phyloP scores from a whole-genome alignment of 2,797 vertebrate genomes.

The Eupleurogrammus muticus region DNA sequence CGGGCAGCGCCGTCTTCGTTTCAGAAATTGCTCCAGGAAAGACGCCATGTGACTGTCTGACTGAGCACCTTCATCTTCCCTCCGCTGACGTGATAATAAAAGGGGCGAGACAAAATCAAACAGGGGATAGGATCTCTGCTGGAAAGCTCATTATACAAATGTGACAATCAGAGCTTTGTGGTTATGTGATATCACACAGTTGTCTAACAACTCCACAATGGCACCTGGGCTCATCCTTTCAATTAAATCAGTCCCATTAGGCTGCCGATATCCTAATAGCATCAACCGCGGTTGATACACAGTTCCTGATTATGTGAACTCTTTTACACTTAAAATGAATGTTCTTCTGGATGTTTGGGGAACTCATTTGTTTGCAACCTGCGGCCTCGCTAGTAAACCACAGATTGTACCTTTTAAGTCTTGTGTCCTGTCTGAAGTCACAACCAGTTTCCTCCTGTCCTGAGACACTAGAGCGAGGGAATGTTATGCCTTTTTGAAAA shows the following conservation, averaged over 20 bases:
- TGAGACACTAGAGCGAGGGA: neutral
- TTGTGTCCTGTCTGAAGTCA: too few species aligned
- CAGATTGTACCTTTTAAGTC: too few species aligned
- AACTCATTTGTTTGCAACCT: too few species aligned
- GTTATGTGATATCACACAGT: slow-evolving; percentile 1
- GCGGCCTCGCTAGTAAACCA: too few species aligned
- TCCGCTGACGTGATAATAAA: slow-evolving; percentile 22
- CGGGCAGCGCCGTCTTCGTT: slow-evolving; percentile 8
- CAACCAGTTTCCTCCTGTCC: neutral
- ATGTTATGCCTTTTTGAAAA: neutral
- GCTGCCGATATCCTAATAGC: too few species aligned
- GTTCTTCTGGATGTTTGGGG: too few species aligned
- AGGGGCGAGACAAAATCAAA: slow-evolving; percentile 34
- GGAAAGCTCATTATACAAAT: neutral
- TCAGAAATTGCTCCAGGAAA: slow-evolving; percentile 6
- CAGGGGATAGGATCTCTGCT: slow-evolving; percentile 3
- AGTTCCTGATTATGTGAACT: too few species aligned
- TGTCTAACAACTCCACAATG: neutral
- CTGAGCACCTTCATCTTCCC: slow-evolving; percentile 13
- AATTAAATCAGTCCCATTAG: too few species aligned
- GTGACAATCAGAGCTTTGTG: slow-evolving; percentile 10
- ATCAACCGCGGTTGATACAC: too few species aligned
- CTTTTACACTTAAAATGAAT: too few species aligned
- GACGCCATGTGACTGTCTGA: slow-evolving; percentile 13
- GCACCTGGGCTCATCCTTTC: too few species aligned